Conservation (phyloP, 2,888 invertebrate genomes). For the Pherbina coryleti region DNA sequence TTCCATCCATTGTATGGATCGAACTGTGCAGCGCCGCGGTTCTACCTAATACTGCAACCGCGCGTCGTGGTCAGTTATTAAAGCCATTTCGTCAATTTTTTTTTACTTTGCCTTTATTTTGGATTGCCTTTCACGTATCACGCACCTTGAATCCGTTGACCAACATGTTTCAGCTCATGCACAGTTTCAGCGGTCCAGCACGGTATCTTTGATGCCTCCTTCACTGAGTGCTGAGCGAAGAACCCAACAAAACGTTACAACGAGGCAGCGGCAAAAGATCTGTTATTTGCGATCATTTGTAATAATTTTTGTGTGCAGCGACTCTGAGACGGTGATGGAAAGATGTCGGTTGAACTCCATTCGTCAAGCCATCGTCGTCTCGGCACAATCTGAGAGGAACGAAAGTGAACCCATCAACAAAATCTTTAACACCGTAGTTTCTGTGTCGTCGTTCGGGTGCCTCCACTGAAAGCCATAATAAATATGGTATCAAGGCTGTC, state of each 20-base stretch:
- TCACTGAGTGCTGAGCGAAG: conserved; percentile 35
- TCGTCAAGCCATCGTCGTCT: conserved; percentile 8
- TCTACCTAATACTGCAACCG: too few species aligned
- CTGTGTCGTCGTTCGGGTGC: conserved; percentile 5
- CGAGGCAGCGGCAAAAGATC: conserved; percentile 62
- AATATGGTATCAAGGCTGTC: conserved; percentile 69
- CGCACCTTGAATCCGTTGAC: too few species aligned
- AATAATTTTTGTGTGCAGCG: conserved; percentile 62
- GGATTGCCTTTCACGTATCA: too few species aligned
- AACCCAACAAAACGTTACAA: not conserved
- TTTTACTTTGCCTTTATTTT: too few species aligned
- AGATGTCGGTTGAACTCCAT: conserved; percentile 32
- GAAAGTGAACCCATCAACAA: conserved; percentile 32
- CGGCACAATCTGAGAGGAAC: conserved; percentile 41
- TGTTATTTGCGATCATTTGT: conserved; percentile 71
- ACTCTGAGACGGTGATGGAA: conserved; percentile 40
- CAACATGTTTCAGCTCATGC: too few species aligned
- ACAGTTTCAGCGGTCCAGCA: conserved; percentile 40
- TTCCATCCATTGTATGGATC: too few species aligned
- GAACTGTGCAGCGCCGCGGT: too few species aligned
- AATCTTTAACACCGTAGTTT: conserved; percentile 24
- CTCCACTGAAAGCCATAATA: conserved; percentile 57
- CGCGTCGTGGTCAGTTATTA: too few species aligned
- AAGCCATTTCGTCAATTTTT: too few species aligned
- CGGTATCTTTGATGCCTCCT: conserved; percentile 64